Evolutionary conservation across 1,140 invertebrate species (phyloP), one percentile per base, ranked within the genome.

Genomic region (Tetraneura akinire): DNA sequence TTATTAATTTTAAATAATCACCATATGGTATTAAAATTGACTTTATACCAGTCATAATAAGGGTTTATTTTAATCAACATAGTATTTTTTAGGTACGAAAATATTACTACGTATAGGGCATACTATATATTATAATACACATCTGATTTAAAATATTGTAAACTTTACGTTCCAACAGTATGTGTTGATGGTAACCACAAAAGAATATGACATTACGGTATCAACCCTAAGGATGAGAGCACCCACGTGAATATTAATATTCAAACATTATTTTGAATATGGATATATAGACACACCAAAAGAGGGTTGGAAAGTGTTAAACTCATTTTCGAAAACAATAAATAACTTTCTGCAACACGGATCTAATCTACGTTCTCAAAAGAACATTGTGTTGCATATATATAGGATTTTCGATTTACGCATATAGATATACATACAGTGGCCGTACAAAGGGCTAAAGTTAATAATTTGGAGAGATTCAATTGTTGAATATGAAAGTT

Each of bases 201-300:
- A 76, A 55, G 71, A 57, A 74, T 51, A 76, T 23, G 51, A 18
- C 18, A 76, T 14, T 23, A 16, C 11, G 57, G 42, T 21, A 45
- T 53, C 71, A 74, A 42, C 26, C 32, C 47, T 21, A 18, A 76
- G 53, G 32, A 42, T 57, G 37, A 29, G 32, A 29, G 32, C 73
- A 55, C 53, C 32, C 73, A 42, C 32, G n/a, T 76, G 73, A 76
- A 76, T 76, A 76, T 76, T 76, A 76, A 57, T 57, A 76, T 42
- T 55, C 23, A 57, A 76, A 76, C 32, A 23, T 76, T 57, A 76
- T 76, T 55, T 57, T 13, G 73, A 55, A 23, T 57, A 42, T 21
- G 29, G n/a, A 42, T 37, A 76, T 26, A 47, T 47, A 47, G 21
- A 13, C 13, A 68, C 21, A 42, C 45, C 8, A n/a, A 26, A 57